Conservation (phyloP, 2,797 vertebrate species). For the Monodelphis domestica region DNA sequence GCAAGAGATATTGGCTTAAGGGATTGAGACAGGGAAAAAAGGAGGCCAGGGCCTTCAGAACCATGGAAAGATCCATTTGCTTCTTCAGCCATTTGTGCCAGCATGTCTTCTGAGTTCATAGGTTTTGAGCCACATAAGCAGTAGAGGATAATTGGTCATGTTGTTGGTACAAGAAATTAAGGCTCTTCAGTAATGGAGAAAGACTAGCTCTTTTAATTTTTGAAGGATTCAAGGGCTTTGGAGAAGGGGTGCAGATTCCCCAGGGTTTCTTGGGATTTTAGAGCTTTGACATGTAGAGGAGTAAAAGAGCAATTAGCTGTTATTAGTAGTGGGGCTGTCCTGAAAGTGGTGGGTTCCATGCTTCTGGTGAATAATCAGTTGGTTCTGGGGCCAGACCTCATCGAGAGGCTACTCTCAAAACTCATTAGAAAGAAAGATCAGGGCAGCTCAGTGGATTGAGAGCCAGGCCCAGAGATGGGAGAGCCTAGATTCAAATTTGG, state of each 20-base stretch:
- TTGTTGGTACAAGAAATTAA: slow-evolving; percentile 14
- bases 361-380: neutral
- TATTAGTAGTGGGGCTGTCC: slow-evolving; percentile 29
- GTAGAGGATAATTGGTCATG: neutral
- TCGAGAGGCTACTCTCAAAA: slow-evolving; percentile 51
- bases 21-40: neutral
- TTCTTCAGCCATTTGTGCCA: neutral
- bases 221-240: slow-evolving; percentile 39
- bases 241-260: slow-evolving; percentile 31
- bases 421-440: slow-evolving; percentile 51
- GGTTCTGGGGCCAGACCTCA: slow-evolving; percentile 27
- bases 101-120: neutral
- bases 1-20: neutral
- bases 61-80: neutral
- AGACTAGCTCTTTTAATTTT: slow-evolving; percentile 52
- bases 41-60: neutral
- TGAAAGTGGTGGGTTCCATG: slow-evolving; percentile 14
- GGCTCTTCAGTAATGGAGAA: neutral
- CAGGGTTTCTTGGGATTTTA: slow-evolving; percentile 49
- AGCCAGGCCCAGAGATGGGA: too few relatives aligned
- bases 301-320: slow-evolving; percentile 69
- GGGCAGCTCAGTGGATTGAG: too few relatives aligned
- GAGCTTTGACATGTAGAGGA: slow-evolving; percentile 70
- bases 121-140: neutral
- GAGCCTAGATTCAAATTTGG: too few relatives aligned